Conservation (phyloP, 92 coral and sea anemone species). For the Actinernus sp. region DNA sequence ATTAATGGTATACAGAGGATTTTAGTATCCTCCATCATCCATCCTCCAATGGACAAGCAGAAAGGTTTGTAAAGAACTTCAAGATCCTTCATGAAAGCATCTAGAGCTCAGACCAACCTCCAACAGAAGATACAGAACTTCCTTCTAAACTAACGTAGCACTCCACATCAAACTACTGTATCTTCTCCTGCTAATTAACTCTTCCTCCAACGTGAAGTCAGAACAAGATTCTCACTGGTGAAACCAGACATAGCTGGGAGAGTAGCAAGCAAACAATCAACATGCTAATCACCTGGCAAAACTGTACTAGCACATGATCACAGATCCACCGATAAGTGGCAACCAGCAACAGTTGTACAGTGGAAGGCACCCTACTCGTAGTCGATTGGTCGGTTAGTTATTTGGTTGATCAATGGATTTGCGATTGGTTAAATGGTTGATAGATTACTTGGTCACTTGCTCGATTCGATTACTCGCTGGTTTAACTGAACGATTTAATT, state of each 20-base stretch:
- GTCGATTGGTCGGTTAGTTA: too few species aligned
- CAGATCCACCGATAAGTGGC: constrained; percentile 8
- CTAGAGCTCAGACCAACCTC: constrained; percentile 32
- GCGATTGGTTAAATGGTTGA: too few species aligned
- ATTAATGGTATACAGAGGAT: constrained; percentile 24
- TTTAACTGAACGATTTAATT: too few species aligned
- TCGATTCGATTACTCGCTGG: too few species aligned
- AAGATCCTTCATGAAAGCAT: constrained; percentile 6
- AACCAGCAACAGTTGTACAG: constrained; percentile 10
- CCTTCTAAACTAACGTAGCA: constrained; percentile 43
- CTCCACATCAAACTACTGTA: constrained; percentile 42
- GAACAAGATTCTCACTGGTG: constrained; percentile 24
- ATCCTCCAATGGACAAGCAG: too few species aligned
- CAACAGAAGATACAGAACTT: too few species aligned
- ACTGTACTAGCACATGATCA: constrained; percentile 12
- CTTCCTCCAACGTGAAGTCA: too few species aligned
- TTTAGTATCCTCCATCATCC: constrained; percentile 27
- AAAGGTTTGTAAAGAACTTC: constrained; percentile 44
- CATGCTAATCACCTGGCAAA: constrained; percentile 2
- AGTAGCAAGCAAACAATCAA: constrained; percentile 5
- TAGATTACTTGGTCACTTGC: too few species aligned
- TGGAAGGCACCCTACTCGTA: too few species aligned
- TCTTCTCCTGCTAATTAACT: constrained; percentile 38
- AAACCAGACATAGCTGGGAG: constrained; percentile 22
- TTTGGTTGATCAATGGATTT: too few species aligned